phyloP scores from a whole-genome alignment of 2,113 vertebrate genomes.

The Takifugu flavidus region DNA sequence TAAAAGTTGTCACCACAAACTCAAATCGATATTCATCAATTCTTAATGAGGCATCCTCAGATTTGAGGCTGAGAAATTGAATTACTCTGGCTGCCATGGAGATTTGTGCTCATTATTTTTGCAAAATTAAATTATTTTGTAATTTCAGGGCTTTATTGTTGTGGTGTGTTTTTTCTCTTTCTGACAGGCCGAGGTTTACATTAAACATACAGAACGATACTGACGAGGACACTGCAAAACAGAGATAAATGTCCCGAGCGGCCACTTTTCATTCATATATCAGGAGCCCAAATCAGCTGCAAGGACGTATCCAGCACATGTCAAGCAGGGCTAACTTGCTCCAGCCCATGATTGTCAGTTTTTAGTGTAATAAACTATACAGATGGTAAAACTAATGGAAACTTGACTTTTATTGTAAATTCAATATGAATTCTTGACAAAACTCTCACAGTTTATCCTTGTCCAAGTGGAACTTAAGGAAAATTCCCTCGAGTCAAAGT shows the following conservation, averaged over 20 bases:
- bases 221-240: slow-evolving; percentile 21
- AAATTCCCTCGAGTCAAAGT: too few species aligned
- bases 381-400: too few species aligned
- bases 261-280: background rate
- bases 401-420: too few species aligned
- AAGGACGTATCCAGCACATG: too few species aligned
- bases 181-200: slow-evolving; percentile 19
- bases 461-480: too few species aligned
- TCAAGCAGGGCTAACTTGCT: too few species aligned
- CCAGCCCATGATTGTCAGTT: too few species aligned
- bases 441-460: too few species aligned
- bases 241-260: slow-evolving; percentile 5
- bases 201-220: background rate
- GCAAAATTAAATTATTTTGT: slow-evolving; percentile 46
- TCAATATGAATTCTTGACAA: too few species aligned
- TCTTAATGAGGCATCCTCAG: slow-evolving; percentile 18
- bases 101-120: slow-evolving; percentile 45
- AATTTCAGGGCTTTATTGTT: slow-evolving; percentile 35
- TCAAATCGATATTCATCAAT: background rate
- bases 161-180: slow-evolving; percentile 18
- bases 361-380: too few species aligned
- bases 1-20: background rate
- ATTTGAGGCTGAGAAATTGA: slow-evolving; percentile 35
- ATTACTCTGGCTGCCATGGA: slow-evolving; percentile 36
- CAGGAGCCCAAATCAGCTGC: too few species aligned